Base-by-base conservation (phyloP, 2,113 vertebrate species). In the Fulmarus glacialis region DNA sequence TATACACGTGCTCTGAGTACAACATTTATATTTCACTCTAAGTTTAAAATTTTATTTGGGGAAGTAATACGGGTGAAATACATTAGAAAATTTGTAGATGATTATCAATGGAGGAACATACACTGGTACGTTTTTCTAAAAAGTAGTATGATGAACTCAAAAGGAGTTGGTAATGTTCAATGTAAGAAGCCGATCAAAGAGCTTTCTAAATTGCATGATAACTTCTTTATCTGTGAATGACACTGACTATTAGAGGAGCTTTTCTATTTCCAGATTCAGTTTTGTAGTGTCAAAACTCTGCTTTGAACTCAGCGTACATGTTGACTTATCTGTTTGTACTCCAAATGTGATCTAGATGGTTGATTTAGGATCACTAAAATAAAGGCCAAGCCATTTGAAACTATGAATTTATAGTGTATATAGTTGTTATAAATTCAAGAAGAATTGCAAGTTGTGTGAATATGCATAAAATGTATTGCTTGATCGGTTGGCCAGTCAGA, bases 261-360 rank as follows among this genome's bases (percentile, higher is more conserved):
- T 94, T 95, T 86, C 83, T 63, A 26, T 92, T 93, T 94, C 58
- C 38, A 92, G 62, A 38, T 84, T 81, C 79, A 71, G 93, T 97
- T 95, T 96, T 96, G 90, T 93, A 74, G 32, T 96, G 90, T 97
- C 93, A 93, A 74, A 93, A 72, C 90, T 90, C 59, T 89, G 34
- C 96, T 97, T 97, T 97, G 96, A 98, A 91, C 78, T 93, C 55
- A 12, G 27, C 1, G 3, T 82, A 86, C 59, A 43, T 88, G 81
- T 93, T 96, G 82, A 56, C 40, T 87, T 94, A 93, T 77, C 55
- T 94, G 59, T 58, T 95, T 87, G 42, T 79, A 56, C 72, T 94
- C 30, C 52, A 43, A 47, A 18, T 38, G 58, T 66, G 75, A 90
- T 22, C 66, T 56, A 22, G 70, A 22, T 36, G 32, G 40, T 90